Evolutionary conservation across 2,113 vertebrate genomes (phyloP).

Genomic region (Saiga tatarica): DNA sequence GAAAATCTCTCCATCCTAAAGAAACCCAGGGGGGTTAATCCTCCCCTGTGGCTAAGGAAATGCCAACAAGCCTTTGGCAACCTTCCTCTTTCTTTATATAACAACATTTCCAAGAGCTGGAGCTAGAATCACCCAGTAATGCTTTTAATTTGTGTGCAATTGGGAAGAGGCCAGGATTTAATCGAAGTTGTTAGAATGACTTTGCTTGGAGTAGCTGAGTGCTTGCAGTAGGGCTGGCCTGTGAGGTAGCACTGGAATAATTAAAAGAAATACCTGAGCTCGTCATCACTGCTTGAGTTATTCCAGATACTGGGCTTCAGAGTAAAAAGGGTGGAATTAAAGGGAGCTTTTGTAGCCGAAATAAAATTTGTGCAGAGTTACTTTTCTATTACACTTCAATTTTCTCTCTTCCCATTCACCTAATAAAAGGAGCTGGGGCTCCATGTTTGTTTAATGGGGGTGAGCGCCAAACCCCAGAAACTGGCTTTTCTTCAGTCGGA

Average conservation of each 20-base stretch:
- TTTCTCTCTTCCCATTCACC: slow-evolving; percentile 75
- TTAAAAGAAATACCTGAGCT: slow-evolving; percentile 84
- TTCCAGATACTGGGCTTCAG: slow-evolving; percentile 78
- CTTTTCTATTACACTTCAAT: slow-evolving; percentile 78
- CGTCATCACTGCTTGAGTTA: slow-evolving; percentile 72
- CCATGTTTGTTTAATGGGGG: slow-evolving; percentile 41
- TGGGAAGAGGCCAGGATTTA: slow-evolving; percentile 90
- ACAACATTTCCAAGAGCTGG: slow-evolving; percentile 84
- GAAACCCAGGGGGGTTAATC: slow-evolving; percentile 77
- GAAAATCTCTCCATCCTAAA: neutral
- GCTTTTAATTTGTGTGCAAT: slow-evolving; percentile 87
- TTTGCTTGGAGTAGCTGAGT: slow-evolving; percentile 87
- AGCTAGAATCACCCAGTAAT: slow-evolving; percentile 85
- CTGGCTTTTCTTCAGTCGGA: neutral
- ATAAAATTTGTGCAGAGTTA: slow-evolving; percentile 74
- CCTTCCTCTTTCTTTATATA: slow-evolving; percentile 82
- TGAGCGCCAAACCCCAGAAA: neutral
- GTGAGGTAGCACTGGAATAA: slow-evolving; percentile 82
- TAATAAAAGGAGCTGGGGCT: slow-evolving; percentile 61
- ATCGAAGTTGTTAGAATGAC: slow-evolving; percentile 88
- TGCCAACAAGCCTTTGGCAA: slow-evolving; percentile 84
- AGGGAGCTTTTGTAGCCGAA: slow-evolving; percentile 75
- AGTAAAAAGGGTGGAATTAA: slow-evolving; percentile 80
- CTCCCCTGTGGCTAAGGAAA: slow-evolving; percentile 72
- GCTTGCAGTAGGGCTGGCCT: slow-evolving; percentile 74